Evolutionary conservation across 2,888 invertebrate genomes (phyloP).

Genomic region (Flexamia atlantica): DNA sequence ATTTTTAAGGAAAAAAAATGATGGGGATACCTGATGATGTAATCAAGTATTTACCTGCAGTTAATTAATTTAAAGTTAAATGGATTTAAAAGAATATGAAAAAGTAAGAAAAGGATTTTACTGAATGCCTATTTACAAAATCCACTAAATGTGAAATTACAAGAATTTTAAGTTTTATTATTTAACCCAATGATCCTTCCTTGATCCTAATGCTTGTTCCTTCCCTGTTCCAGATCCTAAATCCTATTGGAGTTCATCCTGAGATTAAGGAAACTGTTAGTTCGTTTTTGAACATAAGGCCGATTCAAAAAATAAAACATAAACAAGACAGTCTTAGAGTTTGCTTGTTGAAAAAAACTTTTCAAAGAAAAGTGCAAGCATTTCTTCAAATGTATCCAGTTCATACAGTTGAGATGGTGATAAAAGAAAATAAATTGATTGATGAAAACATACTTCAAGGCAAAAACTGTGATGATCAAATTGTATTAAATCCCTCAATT

Average conservation of each 20-base stretch:
- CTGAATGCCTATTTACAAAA: too few relatives aligned
- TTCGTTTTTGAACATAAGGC: neutral
- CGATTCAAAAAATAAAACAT: neutral
- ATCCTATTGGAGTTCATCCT: neutral
- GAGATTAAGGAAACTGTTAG: neutral
- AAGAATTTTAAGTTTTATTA: neutral
- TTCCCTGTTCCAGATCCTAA: constrained; percentile 27
- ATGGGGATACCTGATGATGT: too few relatives aligned
- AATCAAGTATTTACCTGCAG: too few relatives aligned
- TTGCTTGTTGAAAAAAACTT: neutral
- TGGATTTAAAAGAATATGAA: too few relatives aligned
- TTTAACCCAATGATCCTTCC: constrained; percentile 4
- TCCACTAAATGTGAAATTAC: neutral
- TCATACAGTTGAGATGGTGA: neutral
- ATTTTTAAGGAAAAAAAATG: too few relatives aligned
- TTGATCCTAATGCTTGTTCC: constrained; percentile 19
- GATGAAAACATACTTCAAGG: neutral
- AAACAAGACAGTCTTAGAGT: neutral
- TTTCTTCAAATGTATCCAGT: neutral
- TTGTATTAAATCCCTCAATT: neutral
- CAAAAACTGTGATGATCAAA: neutral
- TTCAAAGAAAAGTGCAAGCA: neutral
- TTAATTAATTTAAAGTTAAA: too few relatives aligned
- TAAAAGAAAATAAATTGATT: neutral
- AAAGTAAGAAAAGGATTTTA: too few relatives aligned